Evolutionary conservation across 23 tunicate species (phyloP), one percentile per base, ranked within the genome.

Genomic region (Ciona savignyi): DNA sequence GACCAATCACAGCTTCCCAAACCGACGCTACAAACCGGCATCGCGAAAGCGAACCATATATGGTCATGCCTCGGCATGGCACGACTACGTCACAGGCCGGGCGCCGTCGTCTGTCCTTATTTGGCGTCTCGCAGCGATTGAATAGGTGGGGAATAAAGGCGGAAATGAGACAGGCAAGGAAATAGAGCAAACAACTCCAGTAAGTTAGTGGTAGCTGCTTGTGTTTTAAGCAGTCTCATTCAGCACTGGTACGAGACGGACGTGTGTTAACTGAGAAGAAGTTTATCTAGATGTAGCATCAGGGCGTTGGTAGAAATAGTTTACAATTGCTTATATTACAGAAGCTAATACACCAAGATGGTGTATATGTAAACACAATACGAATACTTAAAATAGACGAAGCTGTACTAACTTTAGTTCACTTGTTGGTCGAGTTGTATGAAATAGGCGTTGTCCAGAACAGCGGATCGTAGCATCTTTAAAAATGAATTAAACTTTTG

Each of bases 151-250:
- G 70, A 77, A 34, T 35, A 23, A 72, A 34, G 25, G 64, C 81
- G 81, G 81, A 77, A 76, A 63, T 33, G 22, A 34, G 81, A 77
- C 73, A 77, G 74, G 67, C 35, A 51, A 63, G 81, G 81, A 77
- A 76, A 76, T 67, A 62, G 23, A 67, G 65, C 81, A 67, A 67
- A 77, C 81, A 77, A 66, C 70, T 33, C 56, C 56, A 42, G 56
- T 42, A 42, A 42, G 56, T 42, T 42, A 42, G 56, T 42, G 56
- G 56, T 42, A 42, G 11, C 56, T 42, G 56, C 56, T 15, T 42
- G 15, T 42, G 15, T 42, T 9, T 42, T 42, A 9, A 42, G 56
- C 56, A 42, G 56, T 42, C 15, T 9, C 9, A 15, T 42, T 42
- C 11, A 42, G 56, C 56, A 42, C 56, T 6, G 56, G 9, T 15